These are phyloP conservation scores for Microdon myrmicae DNA, from an alignment of 2,888 invertebrate genomes.

Conservation along the genomic window DNA sequence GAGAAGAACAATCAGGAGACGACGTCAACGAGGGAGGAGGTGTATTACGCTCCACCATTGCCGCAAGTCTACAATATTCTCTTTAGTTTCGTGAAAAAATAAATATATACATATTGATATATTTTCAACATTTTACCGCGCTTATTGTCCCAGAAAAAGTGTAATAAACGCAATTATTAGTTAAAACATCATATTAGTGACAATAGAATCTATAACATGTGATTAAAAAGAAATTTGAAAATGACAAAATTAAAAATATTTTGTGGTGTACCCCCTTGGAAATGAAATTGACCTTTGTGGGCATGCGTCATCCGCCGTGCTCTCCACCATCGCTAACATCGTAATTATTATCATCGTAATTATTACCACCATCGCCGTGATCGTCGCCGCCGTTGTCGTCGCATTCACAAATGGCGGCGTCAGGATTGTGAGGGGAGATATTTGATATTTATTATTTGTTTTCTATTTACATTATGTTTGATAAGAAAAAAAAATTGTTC, in stretches of 20 bases:
- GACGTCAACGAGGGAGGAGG: conserved; percentile 31
- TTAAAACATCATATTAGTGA: too few species aligned
- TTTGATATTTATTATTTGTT: conserved; percentile 29
- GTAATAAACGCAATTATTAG: too few species aligned
- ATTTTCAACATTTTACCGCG: neutral
- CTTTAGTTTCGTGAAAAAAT: conserved; percentile 18
- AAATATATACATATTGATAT: too few species aligned
- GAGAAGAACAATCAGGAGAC: conserved; percentile 29
- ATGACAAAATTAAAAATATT: conserved; percentile 47
- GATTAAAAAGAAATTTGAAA: conserved; percentile 22
- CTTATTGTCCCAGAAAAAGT: neutral
- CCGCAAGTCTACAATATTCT: conserved; percentile 17
- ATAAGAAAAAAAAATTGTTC: conserved; percentile 12
- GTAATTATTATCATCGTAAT: too few species aligned
- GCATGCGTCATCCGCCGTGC: conserved; percentile 49
- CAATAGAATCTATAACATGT: conserved; percentile 19
- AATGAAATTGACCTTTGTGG: conserved; percentile 52
- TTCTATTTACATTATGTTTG: conserved; percentile 36
- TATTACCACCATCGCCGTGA: conserved; percentile 15
- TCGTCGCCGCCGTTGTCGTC: conserved; percentile 27
- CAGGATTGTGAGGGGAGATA: conserved; percentile 45
- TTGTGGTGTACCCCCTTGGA: conserved; percentile 49
- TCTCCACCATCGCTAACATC: conserved; percentile 34
- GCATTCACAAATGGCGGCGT: conserved; percentile 47
- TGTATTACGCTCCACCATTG: conserved; percentile 39